phyloP scores from a whole-genome alignment of 1,140 invertebrate species.

The Sycobia sp. region DNA sequence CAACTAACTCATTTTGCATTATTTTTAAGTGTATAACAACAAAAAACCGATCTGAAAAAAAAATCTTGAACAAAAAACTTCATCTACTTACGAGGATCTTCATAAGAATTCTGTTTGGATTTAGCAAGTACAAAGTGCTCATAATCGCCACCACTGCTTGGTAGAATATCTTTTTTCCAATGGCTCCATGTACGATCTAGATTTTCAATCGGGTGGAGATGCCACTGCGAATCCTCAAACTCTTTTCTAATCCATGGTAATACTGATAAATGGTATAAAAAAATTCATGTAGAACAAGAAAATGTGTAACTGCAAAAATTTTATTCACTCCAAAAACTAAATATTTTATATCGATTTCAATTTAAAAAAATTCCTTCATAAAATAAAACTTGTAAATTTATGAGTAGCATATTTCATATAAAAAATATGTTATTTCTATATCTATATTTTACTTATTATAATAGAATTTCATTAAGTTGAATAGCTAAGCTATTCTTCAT shows the following conservation, averaged over 20 bases:
- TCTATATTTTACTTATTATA: background rate
- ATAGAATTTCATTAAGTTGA: too few species aligned
- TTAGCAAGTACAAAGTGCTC: slow-evolving; percentile 51
- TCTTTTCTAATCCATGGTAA: slow-evolving; percentile 22
- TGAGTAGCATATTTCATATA: background rate
- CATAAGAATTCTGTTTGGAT: slow-evolving; percentile 52
- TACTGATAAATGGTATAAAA: slow-evolving; percentile 33
- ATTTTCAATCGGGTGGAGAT: slow-evolving; percentile 14
- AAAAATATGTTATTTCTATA: background rate
- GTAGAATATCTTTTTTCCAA: slow-evolving; percentile 42
- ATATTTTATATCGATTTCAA: background rate
- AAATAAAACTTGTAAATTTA: background rate
- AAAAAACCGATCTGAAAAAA: too few species aligned
- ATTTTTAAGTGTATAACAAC: too few species aligned
- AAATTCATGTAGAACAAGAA: too few species aligned
- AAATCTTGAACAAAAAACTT: background rate
- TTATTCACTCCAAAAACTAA: too few species aligned
- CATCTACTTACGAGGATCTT: slow-evolving; percentile 53
- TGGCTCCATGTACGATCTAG: slow-evolving; percentile 34
- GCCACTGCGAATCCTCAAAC: slow-evolving; percentile 6
- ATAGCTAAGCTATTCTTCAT: too few species aligned
- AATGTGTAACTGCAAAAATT: too few species aligned
- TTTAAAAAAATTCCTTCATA: background rate
- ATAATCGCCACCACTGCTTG: slow-evolving; percentile 40
- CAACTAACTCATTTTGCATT: too few species aligned